Evolutionary conservation across 2,797 vertebrate genomes (phyloP), one percentile per base, ranked within the genome.

Genomic region (Cuniculus paca): DNA sequence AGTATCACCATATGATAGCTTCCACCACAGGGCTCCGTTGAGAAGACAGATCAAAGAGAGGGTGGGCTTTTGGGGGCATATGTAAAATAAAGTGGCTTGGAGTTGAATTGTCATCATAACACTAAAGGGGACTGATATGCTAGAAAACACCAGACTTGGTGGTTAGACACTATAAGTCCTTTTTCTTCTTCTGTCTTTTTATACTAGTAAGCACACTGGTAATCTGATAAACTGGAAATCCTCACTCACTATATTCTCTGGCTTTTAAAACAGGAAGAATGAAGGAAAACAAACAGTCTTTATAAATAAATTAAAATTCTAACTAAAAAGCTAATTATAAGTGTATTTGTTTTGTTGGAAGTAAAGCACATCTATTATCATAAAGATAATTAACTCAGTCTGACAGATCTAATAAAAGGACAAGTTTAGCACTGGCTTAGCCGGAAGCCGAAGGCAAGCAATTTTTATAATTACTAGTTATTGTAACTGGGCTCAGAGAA

Each of bases 391-490:
- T 99, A 99, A 99, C 98, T 99, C 98, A 98, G 98, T 98, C 98
- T 99, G 99, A 99, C 99, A 99, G 98, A 99, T 99, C 98, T 98
- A 99, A 99, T 99, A 99, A 99, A 99, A 98, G 98, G 98, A 98
- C 98, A 99, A 98, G 98, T 99, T 99, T 99, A 98, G 98, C 98
- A 98, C 96, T 98, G 98, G 98, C 98, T 99, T 98, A 99, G 98
- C 98, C 98, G 93, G 98, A 99, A 99, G 99, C 99, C 98, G 96
- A 99, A 99, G 98, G 99, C 98, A 99, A 99, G 99, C 99, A 98
- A 99, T 99, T 99, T 99, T 99, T 99, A 98, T 99, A 99, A 99
- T 99, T 99, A 98, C 98, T 99, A 99, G 99, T 99, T 99, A 99
- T 99, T 99, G 98, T 99, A 99, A 99, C 98, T 98, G 98, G 99